Evolutionary conservation across 2,888 invertebrate species (phyloP), one percentile per base, ranked within the genome.

Genomic region (Lycia hirtaria): DNA sequence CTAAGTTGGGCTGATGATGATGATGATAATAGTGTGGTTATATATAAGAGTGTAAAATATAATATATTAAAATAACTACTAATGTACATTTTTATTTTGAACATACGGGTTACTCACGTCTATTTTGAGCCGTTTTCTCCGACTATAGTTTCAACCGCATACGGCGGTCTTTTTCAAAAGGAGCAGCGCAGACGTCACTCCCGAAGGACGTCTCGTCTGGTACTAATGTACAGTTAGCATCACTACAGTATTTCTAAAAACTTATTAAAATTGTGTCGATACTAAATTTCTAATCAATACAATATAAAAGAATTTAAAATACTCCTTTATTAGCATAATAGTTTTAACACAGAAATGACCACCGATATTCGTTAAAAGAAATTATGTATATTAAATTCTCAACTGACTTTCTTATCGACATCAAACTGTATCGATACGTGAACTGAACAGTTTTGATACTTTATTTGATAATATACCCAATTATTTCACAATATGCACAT

Each of bases 361-460:
- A 53, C 56, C 52, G 40, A 64, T 62, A 66, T 50, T 51, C 83
- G 82, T 85, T 86, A 81, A 85, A 88, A 87, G 78, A 88, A 88
- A 88, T 87, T 88, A 88, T 87, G 87, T 80, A 81, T 85, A 86
- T 84, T 85, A 80, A 80, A 86, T 85, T 81, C 83, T 82, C 83
- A 87, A 89, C 91, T 87, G 90, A 87, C 85, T 89, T 90, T 84
- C 88, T 90, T 90, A 90, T 90, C 90, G 80, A 75, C 84, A 81
- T 83, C 84, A 72, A 85, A 85, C 76, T 78, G 77, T 84, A 81
- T 83, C 76, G 81, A 65, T 68, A 75, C 65, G 15, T 40, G 55
- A 71, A 28, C 20, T 12, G 17, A 40, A 2, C 5, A 1, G 59
- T 71, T 57, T 89, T 88, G 87, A 84, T 86, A 73, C 72, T 81